Conservation (phyloP, 1,140 invertebrate genomes). For the Argopecten irradians region DNA sequence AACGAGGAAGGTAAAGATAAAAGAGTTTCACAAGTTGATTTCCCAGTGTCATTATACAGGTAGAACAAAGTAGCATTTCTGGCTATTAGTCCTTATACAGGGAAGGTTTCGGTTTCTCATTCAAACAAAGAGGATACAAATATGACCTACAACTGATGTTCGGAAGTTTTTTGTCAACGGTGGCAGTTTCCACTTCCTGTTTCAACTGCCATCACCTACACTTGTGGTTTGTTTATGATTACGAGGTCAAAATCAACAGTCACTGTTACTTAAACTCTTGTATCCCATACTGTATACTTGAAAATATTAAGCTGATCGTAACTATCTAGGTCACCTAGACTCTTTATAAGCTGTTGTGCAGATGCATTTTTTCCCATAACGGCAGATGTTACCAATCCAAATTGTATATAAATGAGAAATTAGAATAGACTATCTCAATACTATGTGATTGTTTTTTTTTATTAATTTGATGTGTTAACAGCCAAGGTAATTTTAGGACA, state of each 20-base stretch:
- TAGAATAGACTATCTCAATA: too few relatives aligned
- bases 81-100: neutral
- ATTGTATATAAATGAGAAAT: too few relatives aligned
- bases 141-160: neutral
- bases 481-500: too few relatives aligned
- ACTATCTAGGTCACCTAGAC: too few relatives aligned
- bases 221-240: neutral
- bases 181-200: slow-evolving; percentile 7
- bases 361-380: too few relatives aligned
- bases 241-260: neutral
- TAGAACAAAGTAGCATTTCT: neutral
- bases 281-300: too few relatives aligned
- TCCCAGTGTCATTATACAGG: neutral
- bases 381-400: too few relatives aligned
- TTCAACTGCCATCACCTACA: neutral
- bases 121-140: neutral
- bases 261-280: too few relatives aligned
- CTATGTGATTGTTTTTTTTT: too few relatives aligned
- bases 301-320: too few relatives aligned
- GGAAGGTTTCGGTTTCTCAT: neutral
- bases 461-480: too few relatives aligned
- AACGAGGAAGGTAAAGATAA: neutral
- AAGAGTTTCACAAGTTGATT: neutral
- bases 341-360: too few relatives aligned
- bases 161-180: neutral